These are phyloP conservation scores for Dromius quadrimaculatus DNA, from an alignment of 2,888 invertebrate species.

Conservation along the genomic window DNA sequence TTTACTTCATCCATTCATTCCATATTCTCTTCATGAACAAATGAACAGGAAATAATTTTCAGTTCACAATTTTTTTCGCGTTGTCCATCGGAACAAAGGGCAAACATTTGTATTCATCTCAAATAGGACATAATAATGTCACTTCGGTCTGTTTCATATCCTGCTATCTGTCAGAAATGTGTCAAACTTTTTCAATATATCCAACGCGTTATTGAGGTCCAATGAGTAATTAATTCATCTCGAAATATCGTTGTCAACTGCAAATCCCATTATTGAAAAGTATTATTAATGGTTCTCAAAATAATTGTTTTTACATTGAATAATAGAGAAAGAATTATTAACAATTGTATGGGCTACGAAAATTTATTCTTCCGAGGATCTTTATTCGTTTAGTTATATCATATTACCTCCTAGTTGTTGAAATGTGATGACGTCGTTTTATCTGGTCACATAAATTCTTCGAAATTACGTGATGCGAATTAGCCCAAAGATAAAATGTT, in stretches of 20 bases:
- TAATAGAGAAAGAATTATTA: no score
- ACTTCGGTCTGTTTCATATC: conserved; percentile 29
- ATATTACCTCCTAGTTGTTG: neutral
- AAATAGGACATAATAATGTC: conserved; percentile 25
- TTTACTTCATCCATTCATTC: neutral
- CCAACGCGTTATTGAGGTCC: no score
- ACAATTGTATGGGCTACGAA: no score
- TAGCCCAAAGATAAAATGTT: conserved; percentile 25
- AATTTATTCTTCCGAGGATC: no score
- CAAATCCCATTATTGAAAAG: no score
- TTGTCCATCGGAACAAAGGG: neutral
- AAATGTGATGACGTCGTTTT: conserved; percentile 16
- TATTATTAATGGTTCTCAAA: no score
- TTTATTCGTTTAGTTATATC: neutral
- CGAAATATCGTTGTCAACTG: conserved; percentile 1
- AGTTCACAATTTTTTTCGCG: conserved; percentile 1
- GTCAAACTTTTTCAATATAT: neutral
- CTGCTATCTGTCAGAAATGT: conserved; percentile 5
- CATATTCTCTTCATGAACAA: neutral
- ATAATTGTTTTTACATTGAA: no score
- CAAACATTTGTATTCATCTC: conserved; percentile 29
- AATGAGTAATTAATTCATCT: conserved; percentile 3
- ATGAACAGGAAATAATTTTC: conserved; percentile 17
- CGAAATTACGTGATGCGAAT: conserved; percentile 16
- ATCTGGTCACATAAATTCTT: conserved; percentile 24